Conservation (phyloP, 1,140 invertebrate genomes). For the Sminthurides bifidus region DNA sequence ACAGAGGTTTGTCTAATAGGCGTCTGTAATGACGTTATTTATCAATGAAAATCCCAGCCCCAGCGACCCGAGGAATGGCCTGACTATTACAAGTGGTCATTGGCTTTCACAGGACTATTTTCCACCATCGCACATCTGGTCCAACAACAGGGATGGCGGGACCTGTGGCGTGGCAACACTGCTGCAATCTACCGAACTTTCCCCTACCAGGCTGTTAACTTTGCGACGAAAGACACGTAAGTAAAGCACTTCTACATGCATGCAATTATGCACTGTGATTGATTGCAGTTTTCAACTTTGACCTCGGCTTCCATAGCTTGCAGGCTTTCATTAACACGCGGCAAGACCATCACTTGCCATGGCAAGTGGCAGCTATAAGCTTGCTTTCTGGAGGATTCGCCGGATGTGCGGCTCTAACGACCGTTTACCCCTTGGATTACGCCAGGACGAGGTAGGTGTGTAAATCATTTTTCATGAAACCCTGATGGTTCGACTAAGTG, state of each 20-base stretch:
- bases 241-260: background rate
- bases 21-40: background rate
- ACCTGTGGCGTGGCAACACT: conserved; percentile 28
- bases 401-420: conserved; percentile 13
- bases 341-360: background rate
- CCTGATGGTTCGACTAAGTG: background rate
- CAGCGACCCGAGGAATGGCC: conserved; percentile 8
- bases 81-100: no score
- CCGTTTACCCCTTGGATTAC: conserved; percentile 28
- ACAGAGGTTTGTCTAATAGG: background rate
- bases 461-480: background rate
- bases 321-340: background rate
- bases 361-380: conserved; percentile 6
- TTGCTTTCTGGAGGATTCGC: conserved; percentile 20
- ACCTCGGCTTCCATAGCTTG: background rate
- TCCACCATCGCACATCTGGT: no score
- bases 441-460: conserved; percentile 19
- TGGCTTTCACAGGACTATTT: conserved; percentile 9
- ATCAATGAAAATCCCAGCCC: background rate
- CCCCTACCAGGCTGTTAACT: conserved; percentile 27
- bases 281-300: background rate
- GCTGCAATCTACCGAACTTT: conserved; percentile 17
- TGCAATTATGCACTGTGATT: background rate
- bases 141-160: conserved; percentile 19
- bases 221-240: conserved; percentile 26